Evolutionary conservation across 2,888 invertebrate species (phyloP).

Genomic region (Frankliniella intonsa): DNA sequence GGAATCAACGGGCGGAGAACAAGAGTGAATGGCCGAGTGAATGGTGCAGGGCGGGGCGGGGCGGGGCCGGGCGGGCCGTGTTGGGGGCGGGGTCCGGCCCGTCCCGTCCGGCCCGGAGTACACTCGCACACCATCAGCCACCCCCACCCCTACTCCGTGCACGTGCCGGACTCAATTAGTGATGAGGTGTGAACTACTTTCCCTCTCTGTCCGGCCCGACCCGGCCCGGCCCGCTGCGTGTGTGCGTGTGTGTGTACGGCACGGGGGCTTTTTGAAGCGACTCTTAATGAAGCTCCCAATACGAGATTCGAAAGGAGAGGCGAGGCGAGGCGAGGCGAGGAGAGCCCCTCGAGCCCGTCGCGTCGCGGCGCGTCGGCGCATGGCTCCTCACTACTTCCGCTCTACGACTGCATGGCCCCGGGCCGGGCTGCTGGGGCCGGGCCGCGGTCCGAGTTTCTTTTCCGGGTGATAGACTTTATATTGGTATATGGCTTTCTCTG

Average conservation of each 20-base stretch:
- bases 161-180: neutral
- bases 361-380: neutral
- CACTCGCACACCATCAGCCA: neutral
- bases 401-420: neutral
- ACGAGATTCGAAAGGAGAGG: neutral
- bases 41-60: too few species aligned
- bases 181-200: conserved; percentile 1
- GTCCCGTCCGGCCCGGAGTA: neutral
- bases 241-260: neutral
- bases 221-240: neutral
- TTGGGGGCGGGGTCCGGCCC: neutral
- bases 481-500: too few species aligned
- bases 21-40: too few species aligned
- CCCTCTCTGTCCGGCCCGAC: neutral
- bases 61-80: neutral
- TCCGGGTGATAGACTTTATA: too few species aligned
- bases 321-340: neutral
- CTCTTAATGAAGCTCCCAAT: neutral
- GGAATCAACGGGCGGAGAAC: too few species aligned
- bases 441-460: neutral
- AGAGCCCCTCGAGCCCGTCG: neutral
- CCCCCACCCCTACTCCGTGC: neutral
- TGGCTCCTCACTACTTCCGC: too few species aligned
- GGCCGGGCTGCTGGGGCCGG: neutral
- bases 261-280: neutral